Percentiles rank a stretch among this genome's conserved stretches.
Evolutionary conservation across 2,888 invertebrate genomes (phyloP).

Genomic region (Brenthis ino): DNA sequence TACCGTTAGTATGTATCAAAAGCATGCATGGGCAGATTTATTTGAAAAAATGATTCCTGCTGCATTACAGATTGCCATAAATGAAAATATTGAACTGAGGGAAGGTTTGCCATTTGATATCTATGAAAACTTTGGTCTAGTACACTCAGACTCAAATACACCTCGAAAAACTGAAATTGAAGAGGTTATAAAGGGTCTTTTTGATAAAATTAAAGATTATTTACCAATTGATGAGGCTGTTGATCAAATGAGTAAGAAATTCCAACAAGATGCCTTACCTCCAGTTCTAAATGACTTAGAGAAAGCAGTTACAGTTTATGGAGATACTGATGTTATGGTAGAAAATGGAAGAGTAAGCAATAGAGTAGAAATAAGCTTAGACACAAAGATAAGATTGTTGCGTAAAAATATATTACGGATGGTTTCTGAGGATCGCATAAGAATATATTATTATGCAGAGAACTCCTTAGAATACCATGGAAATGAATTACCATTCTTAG

Average conservation of each 20-base stretch:
- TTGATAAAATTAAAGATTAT: constrained; percentile 82
- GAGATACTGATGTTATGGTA: constrained; percentile 87
- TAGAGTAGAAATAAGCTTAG: constrained; percentile 85
- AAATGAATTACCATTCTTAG: constrained; percentile 86
- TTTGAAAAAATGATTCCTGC: constrained; percentile 90
- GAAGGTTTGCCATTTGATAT: constrained; percentile 91
- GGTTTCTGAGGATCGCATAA: constrained; percentile 84
- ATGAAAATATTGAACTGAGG: constrained; percentile 87
- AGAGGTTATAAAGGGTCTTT: constrained; percentile 77
- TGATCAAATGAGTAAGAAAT: constrained; percentile 92
- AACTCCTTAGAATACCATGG: constrained; percentile 94
- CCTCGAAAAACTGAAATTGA: constrained; percentile 76
- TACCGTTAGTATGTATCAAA: constrained; percentile 95
- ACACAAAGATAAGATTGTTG: constrained; percentile 83
- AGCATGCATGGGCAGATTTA: constrained; percentile 94
- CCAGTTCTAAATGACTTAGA: constrained; percentile 88
- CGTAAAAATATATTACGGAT: constrained; percentile 83
- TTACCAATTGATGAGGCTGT: constrained; percentile 89
- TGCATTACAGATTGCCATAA: constrained; percentile 88
- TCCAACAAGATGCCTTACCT: constrained; percentile 93
- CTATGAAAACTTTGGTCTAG: constrained; percentile 88
- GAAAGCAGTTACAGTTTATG: constrained; percentile 85
- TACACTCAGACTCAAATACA: constrained; percentile 80
- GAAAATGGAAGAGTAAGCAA: constrained; percentile 84
- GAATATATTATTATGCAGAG: constrained; percentile 91